Evolutionary conservation across 2,797 vertebrate species (phyloP).

Genomic region (Spea hammondii): DNA sequence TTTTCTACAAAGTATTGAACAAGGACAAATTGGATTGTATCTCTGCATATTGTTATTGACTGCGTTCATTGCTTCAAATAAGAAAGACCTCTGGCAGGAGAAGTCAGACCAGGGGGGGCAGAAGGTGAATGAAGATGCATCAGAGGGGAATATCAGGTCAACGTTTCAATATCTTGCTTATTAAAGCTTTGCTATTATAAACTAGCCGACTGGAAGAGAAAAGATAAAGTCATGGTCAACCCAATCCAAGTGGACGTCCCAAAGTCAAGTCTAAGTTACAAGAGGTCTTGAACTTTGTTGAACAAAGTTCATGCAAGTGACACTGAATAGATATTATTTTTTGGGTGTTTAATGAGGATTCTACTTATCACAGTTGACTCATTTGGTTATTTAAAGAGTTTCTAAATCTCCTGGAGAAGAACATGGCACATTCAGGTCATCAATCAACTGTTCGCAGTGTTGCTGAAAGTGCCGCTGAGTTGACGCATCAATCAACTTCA

Average conservation of each 20-base stretch:
- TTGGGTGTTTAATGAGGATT: too few relatives aligned
- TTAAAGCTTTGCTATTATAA: background rate
- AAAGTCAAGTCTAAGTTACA: background rate
- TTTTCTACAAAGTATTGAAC: slow-evolving; percentile 24
- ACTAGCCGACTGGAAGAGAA: background rate
- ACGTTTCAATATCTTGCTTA: background rate
- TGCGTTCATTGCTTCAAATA: slow-evolving; percentile 10
- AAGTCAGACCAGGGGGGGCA: background rate
- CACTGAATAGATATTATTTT: too few relatives aligned
- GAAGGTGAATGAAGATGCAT: slow-evolving; percentile 13
- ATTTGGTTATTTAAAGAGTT: too few relatives aligned
- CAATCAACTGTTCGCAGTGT: too few relatives aligned
- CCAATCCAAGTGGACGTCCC: background rate
- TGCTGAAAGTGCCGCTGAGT: too few relatives aligned
- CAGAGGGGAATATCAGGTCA: background rate
- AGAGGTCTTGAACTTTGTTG: too few relatives aligned
- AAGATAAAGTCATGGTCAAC: background rate
- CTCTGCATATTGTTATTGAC: slow-evolving; percentile 39
- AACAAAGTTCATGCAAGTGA: too few relatives aligned
- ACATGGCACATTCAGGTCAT: too few relatives aligned
- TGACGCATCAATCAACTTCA: too few relatives aligned
- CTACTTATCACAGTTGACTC: too few relatives aligned
- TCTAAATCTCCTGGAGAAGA: too few relatives aligned
- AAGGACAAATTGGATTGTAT: slow-evolving; percentile 38
- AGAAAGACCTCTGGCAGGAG: slow-evolving; percentile 9